These are phyloP conservation scores for Heterocephalus glaber DNA, from an alignment of 2,113 vertebrate genomes.

Conservation along the genomic window DNA sequence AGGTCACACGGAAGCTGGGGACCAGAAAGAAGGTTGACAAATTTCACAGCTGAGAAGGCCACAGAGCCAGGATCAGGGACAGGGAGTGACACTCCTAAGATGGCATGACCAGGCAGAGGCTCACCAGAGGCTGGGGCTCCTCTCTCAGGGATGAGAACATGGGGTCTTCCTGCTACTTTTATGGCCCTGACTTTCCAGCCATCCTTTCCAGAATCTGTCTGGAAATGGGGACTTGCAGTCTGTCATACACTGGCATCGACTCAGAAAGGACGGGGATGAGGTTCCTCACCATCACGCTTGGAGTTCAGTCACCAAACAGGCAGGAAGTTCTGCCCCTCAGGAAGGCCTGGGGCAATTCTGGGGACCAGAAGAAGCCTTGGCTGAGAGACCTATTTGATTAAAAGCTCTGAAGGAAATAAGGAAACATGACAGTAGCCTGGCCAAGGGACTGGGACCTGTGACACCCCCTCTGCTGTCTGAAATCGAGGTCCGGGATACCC, in stretches of 20 bases:
- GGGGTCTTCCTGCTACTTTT: background rate
- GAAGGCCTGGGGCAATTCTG: background rate
- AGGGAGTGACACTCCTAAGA: rapidly evolving
- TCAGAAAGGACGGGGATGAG: background rate
- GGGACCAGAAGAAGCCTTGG: background rate
- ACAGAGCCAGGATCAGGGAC: background rate
- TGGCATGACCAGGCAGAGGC: background rate
- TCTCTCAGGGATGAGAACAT: background rate
- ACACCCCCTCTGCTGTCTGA: background rate
- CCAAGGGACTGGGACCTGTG: background rate
- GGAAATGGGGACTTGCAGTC: background rate
- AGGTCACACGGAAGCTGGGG: background rate
- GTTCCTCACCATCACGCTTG: background rate
- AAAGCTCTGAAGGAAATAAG: background rate
- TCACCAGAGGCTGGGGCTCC: background rate
- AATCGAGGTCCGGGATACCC: background rate
- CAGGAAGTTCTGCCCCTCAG: background rate
- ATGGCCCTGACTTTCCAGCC: background rate
- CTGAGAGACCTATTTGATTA: background rate
- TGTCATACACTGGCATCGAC: background rate
- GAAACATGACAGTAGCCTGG: background rate
- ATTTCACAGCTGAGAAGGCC: background rate
- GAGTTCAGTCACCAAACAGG: background rate
- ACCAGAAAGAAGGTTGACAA: background rate
- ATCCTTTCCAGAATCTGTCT: background rate